phyloP scores from a whole-genome alignment of 1,140 invertebrate species.

The Arctopsyche grandis region DNA sequence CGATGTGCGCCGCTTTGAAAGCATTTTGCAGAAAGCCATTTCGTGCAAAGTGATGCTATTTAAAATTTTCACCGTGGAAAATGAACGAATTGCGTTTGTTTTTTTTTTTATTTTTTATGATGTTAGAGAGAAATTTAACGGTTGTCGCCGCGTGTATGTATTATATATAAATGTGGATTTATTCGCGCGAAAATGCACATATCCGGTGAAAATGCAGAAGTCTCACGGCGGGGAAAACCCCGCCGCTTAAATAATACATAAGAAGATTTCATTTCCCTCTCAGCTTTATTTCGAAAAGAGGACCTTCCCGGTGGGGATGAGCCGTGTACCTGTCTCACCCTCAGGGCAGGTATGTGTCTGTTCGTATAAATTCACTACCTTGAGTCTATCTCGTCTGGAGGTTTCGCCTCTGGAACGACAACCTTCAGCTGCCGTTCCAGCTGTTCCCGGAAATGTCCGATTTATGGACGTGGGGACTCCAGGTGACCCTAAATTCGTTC shows the following conservation, averaged over 20 bases:
- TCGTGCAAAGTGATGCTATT: too few species aligned
- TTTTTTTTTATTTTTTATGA: too few species aligned
- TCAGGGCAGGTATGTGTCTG: too few species aligned
- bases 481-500: too few species aligned
- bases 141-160: background rate
- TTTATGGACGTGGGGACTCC: too few species aligned
- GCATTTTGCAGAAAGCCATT: too few species aligned
- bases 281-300: background rate
- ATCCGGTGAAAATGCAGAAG: background rate
- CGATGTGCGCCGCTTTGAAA: too few species aligned
- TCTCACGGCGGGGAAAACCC: background rate
- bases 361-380: too few species aligned
- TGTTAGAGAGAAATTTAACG: background rate
- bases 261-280: constrained; percentile 24
- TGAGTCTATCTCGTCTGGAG: background rate
- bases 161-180: constrained; percentile 12
- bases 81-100: too few species aligned
- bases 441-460: too few species aligned
- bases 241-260: constrained; percentile 13
- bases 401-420: background rate
- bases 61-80: too few species aligned
- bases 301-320: background rate
- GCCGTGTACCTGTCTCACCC: too few species aligned
- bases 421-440: background rate
- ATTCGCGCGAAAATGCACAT: background rate